Base-by-base conservation (phyloP, 2,797 vertebrate species). In the Neosalanx taihuensis region DNA sequence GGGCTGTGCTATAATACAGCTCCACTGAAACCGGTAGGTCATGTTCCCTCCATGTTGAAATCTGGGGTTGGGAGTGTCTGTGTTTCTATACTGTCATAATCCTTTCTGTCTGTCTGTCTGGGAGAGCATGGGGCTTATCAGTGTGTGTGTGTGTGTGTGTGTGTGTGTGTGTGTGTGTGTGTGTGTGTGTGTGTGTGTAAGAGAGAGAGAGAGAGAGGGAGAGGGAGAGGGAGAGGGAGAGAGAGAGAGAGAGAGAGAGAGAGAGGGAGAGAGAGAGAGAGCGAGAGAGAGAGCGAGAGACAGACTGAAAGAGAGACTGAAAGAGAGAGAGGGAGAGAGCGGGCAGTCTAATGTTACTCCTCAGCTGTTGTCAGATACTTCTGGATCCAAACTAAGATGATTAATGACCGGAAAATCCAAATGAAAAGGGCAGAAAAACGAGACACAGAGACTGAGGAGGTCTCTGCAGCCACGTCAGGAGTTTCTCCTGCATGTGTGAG, bases 301-400 rank as follows among this genome's bases (percentile, higher is more conserved):
- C 30, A 56, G 63, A 6, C 10, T 2, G 3, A 26, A n/a, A n/a
- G 23, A 26, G 23, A 26, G 23, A 26, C n/a, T n/a, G 23, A 26
- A 1, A 26, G 23, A 26, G 0, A 3, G 6, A n/a, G n/a, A 18
- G 3, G 6, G 41, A 17, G 6, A 33, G 26, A 30, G 10, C 20
- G 13, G 31, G 26, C 23, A 15, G 63, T 20, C 17, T 77, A 26
- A n/a, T 60, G 49, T 79, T 77, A 64, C 77, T 29, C 66, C 59
- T 71, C 77, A 77, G 80, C 77, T 77, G 77, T 41, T 76, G 64
- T 79, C 64, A 71, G 65, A 71, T 23, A 9, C 37, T 64, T 23
- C 29, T 33, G 73, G 41, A 26, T 4, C 29, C 65, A 56, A 26
- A 71, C 60, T 65, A 26, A 7, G 18, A 67, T 29, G 66, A 72